Evolutionary conservation across 2,888 invertebrate genomes (phyloP).

Genomic region (Dicycla oo): DNA sequence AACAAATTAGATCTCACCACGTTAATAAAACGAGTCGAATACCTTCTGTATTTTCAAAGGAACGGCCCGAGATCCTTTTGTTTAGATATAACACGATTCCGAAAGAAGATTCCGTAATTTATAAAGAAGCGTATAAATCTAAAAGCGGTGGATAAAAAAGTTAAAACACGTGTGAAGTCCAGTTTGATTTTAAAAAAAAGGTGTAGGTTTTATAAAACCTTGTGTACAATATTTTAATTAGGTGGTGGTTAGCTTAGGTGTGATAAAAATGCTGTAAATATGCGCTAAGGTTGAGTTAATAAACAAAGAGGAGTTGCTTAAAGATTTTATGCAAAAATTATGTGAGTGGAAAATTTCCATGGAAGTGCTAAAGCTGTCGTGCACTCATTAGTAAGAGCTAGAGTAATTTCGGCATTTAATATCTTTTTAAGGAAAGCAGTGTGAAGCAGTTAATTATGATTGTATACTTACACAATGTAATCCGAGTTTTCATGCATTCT

Average conservation of each 20-base stretch:
- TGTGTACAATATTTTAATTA: constrained; percentile 62
- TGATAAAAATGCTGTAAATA: constrained; percentile 49
- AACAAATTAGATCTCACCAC: constrained; percentile 86
- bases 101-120: constrained; percentile 64
- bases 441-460: background rate
- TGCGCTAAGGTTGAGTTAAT: constrained; percentile 31
- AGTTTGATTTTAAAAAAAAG: constrained; percentile 56
- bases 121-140: constrained; percentile 66
- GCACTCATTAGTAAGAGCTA: constrained; percentile 17
- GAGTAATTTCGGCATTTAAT: background rate
- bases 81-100: constrained; percentile 67
- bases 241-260: constrained; percentile 39
- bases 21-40: constrained; percentile 74
- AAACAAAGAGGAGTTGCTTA: constrained; percentile 40
- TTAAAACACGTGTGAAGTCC: constrained; percentile 64
- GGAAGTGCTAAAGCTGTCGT: constrained; percentile 36
- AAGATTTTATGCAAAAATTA: constrained; percentile 48
- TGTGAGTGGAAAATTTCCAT: constrained; percentile 37
- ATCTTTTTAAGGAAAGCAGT: background rate
- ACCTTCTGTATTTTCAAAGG: constrained; percentile 59
- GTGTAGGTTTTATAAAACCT: constrained; percentile 50
- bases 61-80: constrained; percentile 65
- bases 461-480: background rate
- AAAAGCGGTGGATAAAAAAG: constrained; percentile 54
- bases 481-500: background rate